phyloP scores from a whole-genome alignment of 35 echinoderm and acorn worm genomes.

The Lytechinus variegatus region DNA sequence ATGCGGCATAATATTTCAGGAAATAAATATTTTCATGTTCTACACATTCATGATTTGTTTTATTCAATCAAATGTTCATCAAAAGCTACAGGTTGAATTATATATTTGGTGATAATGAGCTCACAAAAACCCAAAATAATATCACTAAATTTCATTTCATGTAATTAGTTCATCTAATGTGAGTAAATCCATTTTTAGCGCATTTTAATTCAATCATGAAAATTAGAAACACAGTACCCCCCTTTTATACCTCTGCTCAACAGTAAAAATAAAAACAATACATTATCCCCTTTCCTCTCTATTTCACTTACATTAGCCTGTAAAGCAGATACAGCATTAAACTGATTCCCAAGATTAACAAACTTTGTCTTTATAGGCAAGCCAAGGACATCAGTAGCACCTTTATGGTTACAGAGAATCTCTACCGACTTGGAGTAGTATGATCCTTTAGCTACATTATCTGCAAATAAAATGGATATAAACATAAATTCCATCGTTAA shows the following conservation, averaged over 20 bases:
- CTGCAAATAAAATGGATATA: not conserved
- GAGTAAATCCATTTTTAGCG: not conserved
- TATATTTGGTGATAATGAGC: too few species aligned
- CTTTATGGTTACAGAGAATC: conserved; percentile 50
- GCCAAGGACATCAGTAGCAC: conserved; percentile 57
- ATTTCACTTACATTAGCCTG: conserved; percentile 18
- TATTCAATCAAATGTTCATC: too few species aligned
- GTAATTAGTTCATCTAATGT: too few species aligned
- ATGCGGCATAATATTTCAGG: too few species aligned
- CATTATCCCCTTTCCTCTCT: not conserved
- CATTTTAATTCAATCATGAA: not conserved
- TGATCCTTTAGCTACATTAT: conserved; percentile 62
- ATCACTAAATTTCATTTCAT: too few species aligned
- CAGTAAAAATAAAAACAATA: not conserved
- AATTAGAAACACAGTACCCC: not conserved
- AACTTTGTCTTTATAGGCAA: conserved; percentile 70
- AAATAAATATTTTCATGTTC: too few species aligned
- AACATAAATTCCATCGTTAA: not conserved
- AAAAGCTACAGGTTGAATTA: too few species aligned
- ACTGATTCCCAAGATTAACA: conserved; percentile 57
- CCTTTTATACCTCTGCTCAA: not conserved
- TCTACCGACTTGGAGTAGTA: conserved; percentile 63
- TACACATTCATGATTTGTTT: too few species aligned
- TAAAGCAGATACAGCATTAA: conserved; percentile 40
- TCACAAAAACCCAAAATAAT: too few species aligned